Conservation (phyloP, 2,888 invertebrate genomes). For the Zaprionus bogoriensis region DNA sequence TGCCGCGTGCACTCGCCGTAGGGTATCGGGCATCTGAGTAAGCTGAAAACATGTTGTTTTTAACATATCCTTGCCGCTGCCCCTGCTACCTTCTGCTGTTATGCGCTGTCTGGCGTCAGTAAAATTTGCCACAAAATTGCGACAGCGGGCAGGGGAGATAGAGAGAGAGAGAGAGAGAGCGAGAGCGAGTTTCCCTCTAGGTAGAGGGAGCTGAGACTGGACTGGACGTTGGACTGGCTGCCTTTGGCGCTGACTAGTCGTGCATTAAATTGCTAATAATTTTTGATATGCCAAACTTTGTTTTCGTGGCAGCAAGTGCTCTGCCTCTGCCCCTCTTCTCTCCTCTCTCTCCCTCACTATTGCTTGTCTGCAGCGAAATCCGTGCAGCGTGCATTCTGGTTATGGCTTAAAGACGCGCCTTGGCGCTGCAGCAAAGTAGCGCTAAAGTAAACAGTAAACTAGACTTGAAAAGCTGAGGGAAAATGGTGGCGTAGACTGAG, state of each 20-base stretch:
- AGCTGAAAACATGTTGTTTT: conserved; percentile 67
- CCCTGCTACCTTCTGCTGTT: conserved; percentile 7
- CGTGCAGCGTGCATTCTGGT: conserved; percentile 44
- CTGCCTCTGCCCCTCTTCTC: background rate
- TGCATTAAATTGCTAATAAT: conserved; percentile 77
- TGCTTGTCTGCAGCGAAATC: conserved; percentile 20
- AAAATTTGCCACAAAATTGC: conserved; percentile 51
- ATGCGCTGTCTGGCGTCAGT: conserved; percentile 58
- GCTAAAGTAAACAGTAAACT: conserved; percentile 48
- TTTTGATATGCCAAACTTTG: conserved; percentile 71
- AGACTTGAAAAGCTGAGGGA: conserved; percentile 44
- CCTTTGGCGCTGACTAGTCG: conserved; percentile 61
- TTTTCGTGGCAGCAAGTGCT: conserved; percentile 31
- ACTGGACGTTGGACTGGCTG: background rate
- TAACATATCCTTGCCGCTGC: conserved; percentile 39
- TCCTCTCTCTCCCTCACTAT: background rate
- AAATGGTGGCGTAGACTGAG: background rate
- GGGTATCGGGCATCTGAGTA: conserved; percentile 15
- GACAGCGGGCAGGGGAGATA: conserved; percentile 3
- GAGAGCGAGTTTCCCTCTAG: too few species aligned
- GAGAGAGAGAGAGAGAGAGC: background rate
- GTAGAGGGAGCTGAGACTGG: background rate
- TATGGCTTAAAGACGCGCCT: conserved; percentile 54
- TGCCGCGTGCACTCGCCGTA: background rate
- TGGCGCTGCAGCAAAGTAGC: conserved; percentile 22